These are phyloP conservation scores for Drosophila funebris DNA, from an alignment of 1,140 invertebrate genomes.

Conservation along the genomic window DNA sequence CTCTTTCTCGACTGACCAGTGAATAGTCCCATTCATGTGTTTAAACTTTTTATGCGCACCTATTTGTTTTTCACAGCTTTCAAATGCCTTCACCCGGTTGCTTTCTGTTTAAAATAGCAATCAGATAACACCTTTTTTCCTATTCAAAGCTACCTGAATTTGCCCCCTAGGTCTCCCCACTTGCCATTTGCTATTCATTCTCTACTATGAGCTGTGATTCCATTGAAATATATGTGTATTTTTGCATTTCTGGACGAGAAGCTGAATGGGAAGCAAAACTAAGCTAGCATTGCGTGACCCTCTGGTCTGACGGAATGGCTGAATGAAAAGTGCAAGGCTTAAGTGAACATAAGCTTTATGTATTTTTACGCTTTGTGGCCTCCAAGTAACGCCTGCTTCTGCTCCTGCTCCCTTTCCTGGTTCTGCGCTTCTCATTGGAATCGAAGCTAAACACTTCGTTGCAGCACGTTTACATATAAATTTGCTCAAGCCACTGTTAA, in stretches of 20 bases:
- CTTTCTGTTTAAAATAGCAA: slow-evolving; percentile 79
- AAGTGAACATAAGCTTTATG: slow-evolving; percentile 62
- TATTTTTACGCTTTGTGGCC: slow-evolving; percentile 75
- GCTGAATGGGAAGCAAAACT: slow-evolving; percentile 42
- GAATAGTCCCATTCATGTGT: slow-evolving; percentile 45
- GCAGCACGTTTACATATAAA: slow-evolving; percentile 63
- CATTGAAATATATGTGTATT: slow-evolving; percentile 66
- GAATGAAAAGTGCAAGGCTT: slow-evolving; percentile 16
- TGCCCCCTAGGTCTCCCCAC: background rate
- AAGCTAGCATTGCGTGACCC: slow-evolving; percentile 56
- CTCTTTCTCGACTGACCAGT: slow-evolving; percentile 3
- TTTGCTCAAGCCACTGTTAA: slow-evolving; percentile 63
- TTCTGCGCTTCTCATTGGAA: background rate
- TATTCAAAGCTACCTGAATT: slow-evolving; percentile 43
- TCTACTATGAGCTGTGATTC: slow-evolving; percentile 9
- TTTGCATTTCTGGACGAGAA: slow-evolving; percentile 3
- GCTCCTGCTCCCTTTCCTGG: background rate
- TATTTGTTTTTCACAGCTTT: slow-evolving; percentile 60
- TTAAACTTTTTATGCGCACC: slow-evolving; percentile 45
- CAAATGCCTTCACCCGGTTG: slow-evolving; percentile 49
- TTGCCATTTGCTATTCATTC: too few relatives aligned
- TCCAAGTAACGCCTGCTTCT: slow-evolving; percentile 17
- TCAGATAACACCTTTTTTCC: slow-evolving; percentile 74
- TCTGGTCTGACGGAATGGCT: slow-evolving; percentile 41
- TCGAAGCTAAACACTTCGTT: background rate